phyloP scores from a whole-genome alignment of 2,113 vertebrate genomes.

The Poecile atricapillus region DNA sequence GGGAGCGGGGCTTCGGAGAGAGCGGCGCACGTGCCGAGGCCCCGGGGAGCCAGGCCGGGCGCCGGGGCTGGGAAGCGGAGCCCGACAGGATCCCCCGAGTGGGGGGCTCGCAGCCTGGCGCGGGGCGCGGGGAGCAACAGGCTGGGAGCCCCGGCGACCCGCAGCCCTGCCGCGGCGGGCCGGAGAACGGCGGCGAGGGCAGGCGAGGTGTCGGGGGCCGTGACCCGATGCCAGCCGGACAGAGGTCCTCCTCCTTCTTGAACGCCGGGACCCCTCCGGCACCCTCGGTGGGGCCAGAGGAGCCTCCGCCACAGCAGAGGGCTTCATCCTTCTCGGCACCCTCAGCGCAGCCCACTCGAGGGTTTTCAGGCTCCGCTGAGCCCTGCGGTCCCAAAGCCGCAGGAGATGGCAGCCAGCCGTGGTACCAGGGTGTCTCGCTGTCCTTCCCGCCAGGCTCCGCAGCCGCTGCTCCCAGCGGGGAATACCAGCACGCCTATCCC shows the following conservation, averaged over 20 bases:
- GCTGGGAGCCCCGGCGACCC: background rate
- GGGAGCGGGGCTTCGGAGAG: background rate
- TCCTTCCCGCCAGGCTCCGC: slow-evolving; percentile 21
- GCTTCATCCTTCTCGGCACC: slow-evolving; percentile 37
- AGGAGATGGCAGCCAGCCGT: background rate
- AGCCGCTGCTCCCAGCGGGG: background rate
- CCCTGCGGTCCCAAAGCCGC: background rate
- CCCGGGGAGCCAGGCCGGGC: background rate
- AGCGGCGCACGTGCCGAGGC: background rate
- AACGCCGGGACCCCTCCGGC: slow-evolving; percentile 3
- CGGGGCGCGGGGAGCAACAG: background rate
- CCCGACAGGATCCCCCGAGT: background rate
- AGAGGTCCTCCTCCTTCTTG: slow-evolving; percentile 56
- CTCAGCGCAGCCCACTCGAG: background rate
- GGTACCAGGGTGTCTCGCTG: slow-evolving; percentile 43
- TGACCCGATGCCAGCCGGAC: background rate
- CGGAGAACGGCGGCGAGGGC: background rate
- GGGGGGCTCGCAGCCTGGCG: background rate
- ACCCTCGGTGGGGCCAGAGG: background rate
- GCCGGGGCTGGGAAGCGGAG: slow-evolving; percentile 32
- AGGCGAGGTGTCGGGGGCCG: background rate
- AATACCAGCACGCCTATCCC: background rate
- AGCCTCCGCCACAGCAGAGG: slow-evolving; percentile 10
- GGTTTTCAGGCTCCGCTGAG: background rate
- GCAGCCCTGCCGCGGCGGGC: background rate